Conservation (phyloP, 2,888 invertebrate genomes). For the Masnerella sp. region DNA sequence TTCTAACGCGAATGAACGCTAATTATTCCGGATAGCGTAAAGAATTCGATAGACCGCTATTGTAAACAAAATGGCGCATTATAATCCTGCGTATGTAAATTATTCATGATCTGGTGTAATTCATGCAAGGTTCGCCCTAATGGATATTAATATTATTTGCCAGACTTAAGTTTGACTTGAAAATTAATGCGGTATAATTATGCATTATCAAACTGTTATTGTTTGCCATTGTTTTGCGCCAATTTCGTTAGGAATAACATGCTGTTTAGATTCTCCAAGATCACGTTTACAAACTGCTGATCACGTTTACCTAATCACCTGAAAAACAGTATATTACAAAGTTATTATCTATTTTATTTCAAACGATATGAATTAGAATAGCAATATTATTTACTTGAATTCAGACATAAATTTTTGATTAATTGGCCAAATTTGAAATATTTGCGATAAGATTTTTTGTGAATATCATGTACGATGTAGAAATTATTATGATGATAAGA, state of each 20-base stretch:
- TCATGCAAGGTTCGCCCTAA: not conserved
- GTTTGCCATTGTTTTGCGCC: not conserved
- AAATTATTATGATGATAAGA: no score
- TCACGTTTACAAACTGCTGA: no score
- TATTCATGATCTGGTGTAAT: conserved; percentile 6
- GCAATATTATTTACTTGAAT: no score
- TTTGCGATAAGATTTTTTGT: no score
- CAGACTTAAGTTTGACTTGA: not conserved
- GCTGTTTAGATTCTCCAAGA: not conserved
- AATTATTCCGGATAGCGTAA: not conserved
- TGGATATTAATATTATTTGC: conserved; percentile 5
- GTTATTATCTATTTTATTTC: not conserved
- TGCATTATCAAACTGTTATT: not conserved
- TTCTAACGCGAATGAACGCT: not conserved
- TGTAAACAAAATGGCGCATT: not conserved
- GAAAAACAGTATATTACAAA: not conserved
- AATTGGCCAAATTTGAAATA: no score
- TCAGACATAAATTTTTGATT: no score
- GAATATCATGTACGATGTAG: no score
- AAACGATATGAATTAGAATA: no score
- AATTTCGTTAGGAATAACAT: no score
- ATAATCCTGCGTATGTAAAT: conserved; percentile 2
- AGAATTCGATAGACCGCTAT: not conserved
- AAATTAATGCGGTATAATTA: not conserved
- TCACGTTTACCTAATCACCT: no score